phyloP scores from a whole-genome alignment of 1,140 invertebrate genomes.

The Calephelis nemesis region DNA sequence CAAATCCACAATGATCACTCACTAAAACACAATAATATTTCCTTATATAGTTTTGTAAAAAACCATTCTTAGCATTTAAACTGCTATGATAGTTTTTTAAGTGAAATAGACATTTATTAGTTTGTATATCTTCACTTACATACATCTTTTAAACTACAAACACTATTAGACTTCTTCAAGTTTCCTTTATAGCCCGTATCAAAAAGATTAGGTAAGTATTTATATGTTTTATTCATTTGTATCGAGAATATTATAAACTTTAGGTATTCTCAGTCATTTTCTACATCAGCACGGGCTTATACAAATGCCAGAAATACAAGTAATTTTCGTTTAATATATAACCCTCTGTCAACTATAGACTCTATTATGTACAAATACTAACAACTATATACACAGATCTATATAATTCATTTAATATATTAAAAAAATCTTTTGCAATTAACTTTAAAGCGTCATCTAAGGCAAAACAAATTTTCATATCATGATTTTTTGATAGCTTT shows the following conservation, averaged over 20 bases:
- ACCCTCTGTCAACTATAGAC: constrained; percentile 30
- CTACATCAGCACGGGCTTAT: not conserved
- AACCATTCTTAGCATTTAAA: no score
- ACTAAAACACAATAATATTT: not conserved
- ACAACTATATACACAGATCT: constrained; percentile 66
- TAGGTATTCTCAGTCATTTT: not conserved
- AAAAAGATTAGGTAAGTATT: not conserved
- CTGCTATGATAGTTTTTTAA: no score
- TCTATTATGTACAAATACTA: constrained; percentile 62
- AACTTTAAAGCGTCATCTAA: constrained; percentile 28
- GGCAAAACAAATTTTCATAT: constrained; percentile 20
- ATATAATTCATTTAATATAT: constrained; percentile 16
- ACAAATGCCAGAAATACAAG: constrained; percentile 16
- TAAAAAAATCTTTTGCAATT: constrained; percentile 39
- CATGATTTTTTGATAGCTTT: constrained; percentile 11
- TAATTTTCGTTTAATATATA: constrained; percentile 15
- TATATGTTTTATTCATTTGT: not conserved
- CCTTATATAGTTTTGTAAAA: constrained; percentile 24
- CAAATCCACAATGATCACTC: no score
- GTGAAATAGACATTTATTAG: not conserved
- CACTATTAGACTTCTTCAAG: no score
- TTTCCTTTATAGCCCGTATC: no score
- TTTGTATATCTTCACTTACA: constrained; percentile 22
- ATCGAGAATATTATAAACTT: not conserved
- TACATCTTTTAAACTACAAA: not conserved